Base-by-base conservation (phyloP, 2,888 invertebrate genomes). In the Himalopsyche japonica region DNA sequence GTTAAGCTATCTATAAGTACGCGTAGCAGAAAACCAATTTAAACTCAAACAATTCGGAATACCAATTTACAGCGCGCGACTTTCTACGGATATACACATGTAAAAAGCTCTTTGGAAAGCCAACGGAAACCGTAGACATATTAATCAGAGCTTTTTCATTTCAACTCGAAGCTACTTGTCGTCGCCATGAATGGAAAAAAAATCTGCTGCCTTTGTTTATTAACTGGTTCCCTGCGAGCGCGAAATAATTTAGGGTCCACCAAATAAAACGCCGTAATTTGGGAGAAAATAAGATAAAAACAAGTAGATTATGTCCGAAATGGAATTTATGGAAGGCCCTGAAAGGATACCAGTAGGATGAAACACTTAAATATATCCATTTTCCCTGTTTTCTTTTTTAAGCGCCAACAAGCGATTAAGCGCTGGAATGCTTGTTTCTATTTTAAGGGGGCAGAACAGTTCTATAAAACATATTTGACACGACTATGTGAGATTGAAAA, bases 281-380 rank as follows among this genome's bases (percentile, higher is more conserved):
- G 84, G 82, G 76, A 64, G 82, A 84, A 84, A 86, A 86, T 82
- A 82, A 86, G 84, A 86, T 84, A 84, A 84, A 86, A 84, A 84
- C 86, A 81, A 80, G 82, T 57, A 84, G 84, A 84, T 84, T 84
- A 86, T 81, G 86, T 84, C 86, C 84, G 79, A 86, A 86, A 80
- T 49, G 79, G 80, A 84, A 86, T 82, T 80, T 82, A 84, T 80
- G 82, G 84, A 37, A 78, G 47, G 32, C 48, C 80, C 27, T 24
- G 49, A 34, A 32, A 78, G 78, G 81, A 81, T 77, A 78, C 34
- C 43, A 76, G 80, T 81, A 81, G 77, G 30, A 81, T 64, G 81
- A 57, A 84, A 81, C 77, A 84, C 76, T 78, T 80, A 84, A 83
- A 83, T 80, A 80, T 77, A 80, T 83, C 83, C 80, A 83, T 83